Percentiles rank a stretch among this genome's conserved stretches.
These are phyloP conservation scores for Lamprologus callipterus DNA, from an alignment of 2,113 vertebrate genomes.

Conservation along the genomic window DNA sequence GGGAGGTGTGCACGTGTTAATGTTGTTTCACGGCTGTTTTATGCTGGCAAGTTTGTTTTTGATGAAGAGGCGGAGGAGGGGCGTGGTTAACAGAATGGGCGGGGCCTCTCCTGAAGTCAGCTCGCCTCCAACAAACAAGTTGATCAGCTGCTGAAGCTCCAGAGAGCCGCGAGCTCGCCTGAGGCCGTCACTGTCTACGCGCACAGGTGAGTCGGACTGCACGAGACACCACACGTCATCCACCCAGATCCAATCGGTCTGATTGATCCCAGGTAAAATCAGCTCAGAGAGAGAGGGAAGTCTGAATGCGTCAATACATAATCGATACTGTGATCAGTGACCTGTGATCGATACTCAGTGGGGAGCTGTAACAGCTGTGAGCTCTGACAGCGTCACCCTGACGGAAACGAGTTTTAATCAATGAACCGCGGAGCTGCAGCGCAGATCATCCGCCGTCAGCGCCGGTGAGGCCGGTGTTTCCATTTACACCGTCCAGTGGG, in stretches of 20 bases:
- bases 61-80: fast-evolving
- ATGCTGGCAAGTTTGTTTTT: fast-evolving
- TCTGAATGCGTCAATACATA: not conserved
- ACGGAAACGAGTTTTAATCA: not conserved
- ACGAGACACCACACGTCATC: not conserved
- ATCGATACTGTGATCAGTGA: not conserved
- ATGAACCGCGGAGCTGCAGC: not conserved
- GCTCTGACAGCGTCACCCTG: not conserved
- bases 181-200: not conserved
- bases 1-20: not conserved
- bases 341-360: not conserved
- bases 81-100: not conserved
- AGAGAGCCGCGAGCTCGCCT: not conserved
- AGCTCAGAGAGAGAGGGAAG: not conserved
- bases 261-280: not conserved
- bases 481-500: not conserved
- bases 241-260: not conserved
- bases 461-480: not conserved
- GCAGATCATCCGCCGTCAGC: not conserved
- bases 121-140: not conserved
- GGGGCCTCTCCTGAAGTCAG: not conserved
- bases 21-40: not conserved
- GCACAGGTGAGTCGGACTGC: not conserved
- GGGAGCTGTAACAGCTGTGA: not conserved
- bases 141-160: not conserved